Percentiles rank a stretch among this genome's conserved stretches.
Evolutionary conservation across 2,888 invertebrate genomes (phyloP).

Genomic region (Amblyjoppa proteus): DNA sequence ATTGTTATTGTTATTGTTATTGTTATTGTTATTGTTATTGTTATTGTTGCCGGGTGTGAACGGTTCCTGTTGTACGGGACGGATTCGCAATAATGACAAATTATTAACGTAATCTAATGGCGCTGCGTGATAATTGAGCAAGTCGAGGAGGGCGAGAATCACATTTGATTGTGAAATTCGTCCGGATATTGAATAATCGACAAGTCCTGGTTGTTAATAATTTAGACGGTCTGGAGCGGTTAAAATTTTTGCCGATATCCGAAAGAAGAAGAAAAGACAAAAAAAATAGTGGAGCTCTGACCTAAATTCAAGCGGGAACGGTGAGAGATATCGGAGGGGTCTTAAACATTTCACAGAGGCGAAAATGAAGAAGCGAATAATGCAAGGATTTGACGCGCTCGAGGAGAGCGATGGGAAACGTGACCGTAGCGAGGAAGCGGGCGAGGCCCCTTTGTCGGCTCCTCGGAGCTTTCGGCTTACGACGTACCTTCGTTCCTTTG

Average conservation of each 20-base stretch:
- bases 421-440: slow-evolving; percentile 12
- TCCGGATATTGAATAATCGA: background rate
- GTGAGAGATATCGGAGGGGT: background rate
- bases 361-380: slow-evolving; percentile 30
- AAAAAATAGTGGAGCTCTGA: background rate
- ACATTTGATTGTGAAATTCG: background rate
- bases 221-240: background rate
- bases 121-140: background rate
- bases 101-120: background rate
- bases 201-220: background rate
- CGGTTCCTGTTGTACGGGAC: background rate
- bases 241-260: background rate
- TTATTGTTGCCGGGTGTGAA: background rate
- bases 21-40: background rate
- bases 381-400: slow-evolving; percentile 10
- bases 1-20: background rate
- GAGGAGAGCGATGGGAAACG: slow-evolving; percentile 33
- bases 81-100: background rate
- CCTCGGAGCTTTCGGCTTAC: background rate
- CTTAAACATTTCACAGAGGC: background rate
- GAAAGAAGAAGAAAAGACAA: background rate
- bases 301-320: background rate
- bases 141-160: background rate
- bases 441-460: background rate
- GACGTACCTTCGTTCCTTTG: background rate